Percentiles rank a stretch among this genome's conserved stretches.
phyloP scores from a whole-genome alignment of 2,888 invertebrate species.

The Andricus curvator region DNA sequence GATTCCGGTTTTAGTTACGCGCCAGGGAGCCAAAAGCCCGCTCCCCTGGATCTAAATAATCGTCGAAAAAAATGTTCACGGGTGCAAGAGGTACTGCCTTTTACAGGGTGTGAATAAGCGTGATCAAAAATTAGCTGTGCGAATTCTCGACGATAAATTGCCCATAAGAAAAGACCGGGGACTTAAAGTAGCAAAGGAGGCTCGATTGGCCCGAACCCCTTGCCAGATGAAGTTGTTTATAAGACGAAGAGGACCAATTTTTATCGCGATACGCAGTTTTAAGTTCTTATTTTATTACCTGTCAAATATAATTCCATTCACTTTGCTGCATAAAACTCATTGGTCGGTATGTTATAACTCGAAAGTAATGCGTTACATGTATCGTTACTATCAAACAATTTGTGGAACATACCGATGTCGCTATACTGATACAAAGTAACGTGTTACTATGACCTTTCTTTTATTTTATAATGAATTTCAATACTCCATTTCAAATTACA shows the following conservation, averaged over 20 bases:
- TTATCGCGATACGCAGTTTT: background rate
- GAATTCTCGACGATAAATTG: slow-evolving; percentile 42
- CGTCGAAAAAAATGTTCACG: slow-evolving; percentile 37
- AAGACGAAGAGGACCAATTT: slow-evolving; percentile 3
- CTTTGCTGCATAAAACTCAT: background rate
- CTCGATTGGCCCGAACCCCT: background rate
- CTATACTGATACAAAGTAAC: too few relatives aligned
- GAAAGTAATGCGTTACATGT: background rate
- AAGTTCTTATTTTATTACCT: background rate
- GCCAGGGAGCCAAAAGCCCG: slow-evolving; percentile 53
- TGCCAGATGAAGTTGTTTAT: slow-evolving; percentile 12
- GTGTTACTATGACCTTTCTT: too few relatives aligned
- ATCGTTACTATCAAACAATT: background rate
- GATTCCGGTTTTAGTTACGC: slow-evolving; percentile 58
- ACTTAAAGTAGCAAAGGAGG: slow-evolving; percentile 13
- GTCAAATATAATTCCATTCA: background rate
- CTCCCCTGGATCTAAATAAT: slow-evolving; percentile 53
- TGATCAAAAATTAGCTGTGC: slow-evolving; percentile 40
- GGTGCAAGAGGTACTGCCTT: slow-evolving; percentile 11
- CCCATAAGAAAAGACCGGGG: slow-evolving; percentile 32
- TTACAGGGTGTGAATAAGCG: slow-evolving; percentile 36
- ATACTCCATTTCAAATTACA: too few relatives aligned
- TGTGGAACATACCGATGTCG: background rate
- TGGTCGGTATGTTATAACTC: background rate
- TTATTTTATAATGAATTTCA: too few relatives aligned